These are phyloP conservation scores for Lemur catta DNA, from an alignment of 2,797 vertebrate genomes.

Conservation along the genomic window DNA sequence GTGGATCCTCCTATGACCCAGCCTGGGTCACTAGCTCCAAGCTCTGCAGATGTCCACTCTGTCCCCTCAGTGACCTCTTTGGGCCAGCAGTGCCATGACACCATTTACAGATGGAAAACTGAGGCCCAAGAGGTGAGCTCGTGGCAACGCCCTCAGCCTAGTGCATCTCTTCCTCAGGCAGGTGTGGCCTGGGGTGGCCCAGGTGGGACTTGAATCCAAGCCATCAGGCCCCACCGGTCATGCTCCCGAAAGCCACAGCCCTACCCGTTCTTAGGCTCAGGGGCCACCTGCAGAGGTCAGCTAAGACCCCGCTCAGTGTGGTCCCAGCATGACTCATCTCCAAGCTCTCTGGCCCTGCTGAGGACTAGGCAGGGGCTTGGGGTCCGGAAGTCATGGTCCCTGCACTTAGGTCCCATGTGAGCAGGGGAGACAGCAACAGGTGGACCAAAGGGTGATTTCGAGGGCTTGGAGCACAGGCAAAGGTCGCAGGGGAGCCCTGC, in stretches of 20 bases:
- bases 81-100: neutral
- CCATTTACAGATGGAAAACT: neutral
- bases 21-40: neutral
- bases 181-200: neutral
- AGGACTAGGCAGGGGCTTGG: neutral
- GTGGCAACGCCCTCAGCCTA: too few relatives aligned
- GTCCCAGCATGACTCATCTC: neutral
- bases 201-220: neutral
- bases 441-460: neutral
- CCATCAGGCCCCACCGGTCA: neutral
- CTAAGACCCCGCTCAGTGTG: neutral
- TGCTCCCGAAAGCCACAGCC: too few relatives aligned
- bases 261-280: neutral
- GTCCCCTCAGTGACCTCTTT: neutral
- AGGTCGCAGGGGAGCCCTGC: neutral
- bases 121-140: neutral
- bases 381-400: too few relatives aligned
- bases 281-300: neutral
- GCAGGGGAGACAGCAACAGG: neutral
- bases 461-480: neutral
- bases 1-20: rapidly evolving
- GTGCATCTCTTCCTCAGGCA: neutral
- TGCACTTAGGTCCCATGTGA: neutral
- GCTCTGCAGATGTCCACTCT: neutral
- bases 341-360: neutral